A percentile compares a stretch with the other conserved stretches of the same genome.
phyloP scores from a whole-genome alignment of 2,797 vertebrate species.

The Crotalus adamanteus region DNA sequence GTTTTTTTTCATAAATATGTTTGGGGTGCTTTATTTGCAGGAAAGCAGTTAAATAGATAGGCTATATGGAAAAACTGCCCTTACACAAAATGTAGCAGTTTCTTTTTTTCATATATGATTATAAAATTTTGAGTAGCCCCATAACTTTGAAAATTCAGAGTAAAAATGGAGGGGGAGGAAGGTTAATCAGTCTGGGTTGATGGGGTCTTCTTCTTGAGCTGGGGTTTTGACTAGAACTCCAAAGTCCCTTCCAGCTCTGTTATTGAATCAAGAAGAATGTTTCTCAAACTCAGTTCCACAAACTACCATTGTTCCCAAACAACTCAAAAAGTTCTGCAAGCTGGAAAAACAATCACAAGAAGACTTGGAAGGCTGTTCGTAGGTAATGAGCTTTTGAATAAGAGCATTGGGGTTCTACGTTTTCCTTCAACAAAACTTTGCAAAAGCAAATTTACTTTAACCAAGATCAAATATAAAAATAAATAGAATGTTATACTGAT shows the following conservation, averaged over 20 bases:
- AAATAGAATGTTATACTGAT: background rate
- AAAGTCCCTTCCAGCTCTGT: background rate
- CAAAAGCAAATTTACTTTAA: background rate
- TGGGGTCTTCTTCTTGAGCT: background rate
- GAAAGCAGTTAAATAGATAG: background rate
- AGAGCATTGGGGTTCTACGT: background rate
- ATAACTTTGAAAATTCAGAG: background rate
- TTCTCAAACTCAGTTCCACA: background rate
- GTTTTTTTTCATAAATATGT: background rate
- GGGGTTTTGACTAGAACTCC: background rate
- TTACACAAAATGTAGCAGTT: background rate
- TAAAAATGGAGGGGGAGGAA: background rate
- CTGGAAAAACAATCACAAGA: background rate
- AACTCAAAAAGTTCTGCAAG: background rate
- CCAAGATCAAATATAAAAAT: background rate
- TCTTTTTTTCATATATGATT: background rate
- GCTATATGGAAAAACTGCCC: background rate
- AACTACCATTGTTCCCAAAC: background rate
- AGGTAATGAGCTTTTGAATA: background rate
- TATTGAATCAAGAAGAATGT: background rate
- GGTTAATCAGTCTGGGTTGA: background rate
- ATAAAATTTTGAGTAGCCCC: background rate
- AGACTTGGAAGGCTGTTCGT: background rate
- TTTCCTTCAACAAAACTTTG: background rate
- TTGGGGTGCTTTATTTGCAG: background rate